Evolutionary conservation across 2,113 vertebrate genomes (phyloP), one percentile per base, ranked within the genome.

Genomic region (Micromys minutus): DNA sequence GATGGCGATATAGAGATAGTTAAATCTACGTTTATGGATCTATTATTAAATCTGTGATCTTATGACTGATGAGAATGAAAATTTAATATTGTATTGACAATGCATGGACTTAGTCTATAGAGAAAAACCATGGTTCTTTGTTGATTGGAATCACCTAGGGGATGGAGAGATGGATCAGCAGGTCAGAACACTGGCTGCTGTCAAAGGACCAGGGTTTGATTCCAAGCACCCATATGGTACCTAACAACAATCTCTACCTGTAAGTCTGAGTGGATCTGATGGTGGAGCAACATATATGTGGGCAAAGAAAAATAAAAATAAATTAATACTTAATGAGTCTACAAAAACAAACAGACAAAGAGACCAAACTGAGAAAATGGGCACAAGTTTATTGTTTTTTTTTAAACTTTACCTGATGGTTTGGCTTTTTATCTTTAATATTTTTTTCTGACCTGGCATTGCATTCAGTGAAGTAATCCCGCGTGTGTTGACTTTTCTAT

Each of bases 51-150:
- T 90, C 71, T 79, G 17, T 42, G 36, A 69, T 72, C 19, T 47
- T 22, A 59, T 57, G 50, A 22, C 2, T 4, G 39, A 16, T 61
- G 17, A 45, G 47, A 89, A 11, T 63, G 24, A 75, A 95, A 87
- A 92, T 75, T 74, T 90, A 86, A 93, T 55, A 22, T 71, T 83
- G 29, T 36, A 81, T 80, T 71, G 36, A 29, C n/a, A 86, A 42
- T 26, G 72, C 59, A n/a, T 87, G 5, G 3, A 69, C 89, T 86
- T 94, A 65, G 36, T 85, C 7, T 91, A 34, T 47, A 55, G 22
- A 79, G 59, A 22, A 75, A 90, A 57, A 47, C 3, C 3, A 84
- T 21, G 69, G 24, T 22, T 2, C 13, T 52, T 1, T 39, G 16
- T 83, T 90, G 13, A 79, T 55, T 71, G 11, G 45, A 71, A 7